Conservation (phyloP, 2,113 vertebrate genomes). For the Oreamnos americanus region DNA sequence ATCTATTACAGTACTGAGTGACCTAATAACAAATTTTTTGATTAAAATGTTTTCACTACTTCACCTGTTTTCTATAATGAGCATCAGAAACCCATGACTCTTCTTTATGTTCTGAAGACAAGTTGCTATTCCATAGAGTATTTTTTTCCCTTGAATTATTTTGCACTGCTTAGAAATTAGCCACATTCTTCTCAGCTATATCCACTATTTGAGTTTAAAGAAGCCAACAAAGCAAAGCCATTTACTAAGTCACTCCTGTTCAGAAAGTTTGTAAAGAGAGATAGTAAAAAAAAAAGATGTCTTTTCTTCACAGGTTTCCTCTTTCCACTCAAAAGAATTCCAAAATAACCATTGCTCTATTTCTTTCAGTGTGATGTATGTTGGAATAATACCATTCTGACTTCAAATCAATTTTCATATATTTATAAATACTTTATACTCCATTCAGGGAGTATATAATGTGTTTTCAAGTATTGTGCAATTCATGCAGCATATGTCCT, state of each 20-base stretch:
- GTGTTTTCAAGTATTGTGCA: neutral
- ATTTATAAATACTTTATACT: neutral
- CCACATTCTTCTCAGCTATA: neutral
- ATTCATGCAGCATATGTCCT: neutral
- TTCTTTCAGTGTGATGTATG: constrained; percentile 36
- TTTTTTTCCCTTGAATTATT: neutral
- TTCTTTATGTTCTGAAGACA: neutral
- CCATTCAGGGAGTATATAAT: neutral
- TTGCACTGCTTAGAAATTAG: neutral
- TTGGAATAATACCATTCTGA: neutral
- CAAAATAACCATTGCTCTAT: neutral
- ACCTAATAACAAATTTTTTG: neutral
- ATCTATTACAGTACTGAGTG: neutral
- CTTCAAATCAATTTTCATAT: neutral
- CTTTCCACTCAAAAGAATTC: neutral
- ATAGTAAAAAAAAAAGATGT: neutral
- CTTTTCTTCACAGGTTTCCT: neutral
- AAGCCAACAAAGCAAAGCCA: neutral
- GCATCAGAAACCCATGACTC: neutral
- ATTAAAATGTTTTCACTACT: constrained; percentile 4
- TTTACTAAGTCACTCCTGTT: neutral
- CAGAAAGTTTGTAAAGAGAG: constrained; percentile 38
- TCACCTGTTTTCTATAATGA: constrained; percentile 33
- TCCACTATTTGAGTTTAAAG: neutral
- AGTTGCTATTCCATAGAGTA: neutral